phyloP scores from a whole-genome alignment of 2,797 vertebrate species.

The Sebastes diploproa region DNA sequence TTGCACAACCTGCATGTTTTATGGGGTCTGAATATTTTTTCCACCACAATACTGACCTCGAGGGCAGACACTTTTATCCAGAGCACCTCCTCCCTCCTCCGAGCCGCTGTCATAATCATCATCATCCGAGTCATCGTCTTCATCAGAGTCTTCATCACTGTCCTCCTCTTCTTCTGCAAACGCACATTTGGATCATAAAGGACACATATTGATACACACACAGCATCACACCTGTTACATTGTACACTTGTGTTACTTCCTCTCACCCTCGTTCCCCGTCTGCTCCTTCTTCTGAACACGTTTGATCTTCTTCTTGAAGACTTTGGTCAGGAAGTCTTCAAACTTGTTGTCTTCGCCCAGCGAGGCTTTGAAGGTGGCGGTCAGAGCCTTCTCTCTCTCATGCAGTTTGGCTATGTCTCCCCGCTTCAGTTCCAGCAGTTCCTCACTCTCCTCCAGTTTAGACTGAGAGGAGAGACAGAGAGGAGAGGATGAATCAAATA shows the following conservation, averaged over 20 bases:
- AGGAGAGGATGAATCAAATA: no score
- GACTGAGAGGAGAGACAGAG: constrained; percentile 61
- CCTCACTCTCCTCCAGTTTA: constrained; percentile 81
- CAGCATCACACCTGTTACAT: background rate
- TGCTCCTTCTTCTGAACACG: constrained; percentile 79
- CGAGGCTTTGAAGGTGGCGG: constrained; percentile 80
- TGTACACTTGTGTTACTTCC: background rate
- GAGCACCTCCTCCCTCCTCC: constrained; percentile 71
- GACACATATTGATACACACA: background rate
- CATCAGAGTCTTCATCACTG: constrained; percentile 84
- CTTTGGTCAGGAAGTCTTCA: constrained; percentile 85
- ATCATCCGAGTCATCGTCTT: constrained; percentile 79
- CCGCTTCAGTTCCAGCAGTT: constrained; percentile 84
- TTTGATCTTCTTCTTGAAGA: constrained; percentile 89
- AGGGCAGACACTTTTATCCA: constrained; percentile 86
- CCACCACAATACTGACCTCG: constrained; percentile 76
- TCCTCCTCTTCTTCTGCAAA: constrained; percentile 80
- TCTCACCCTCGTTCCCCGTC: constrained; percentile 44
- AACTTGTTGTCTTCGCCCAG: constrained; percentile 89
- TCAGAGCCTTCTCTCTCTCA: constrained; percentile 82
- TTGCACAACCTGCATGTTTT: no score
- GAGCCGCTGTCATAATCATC: constrained; percentile 77
- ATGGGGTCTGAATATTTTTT: background rate
- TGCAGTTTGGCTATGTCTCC: constrained; percentile 83
- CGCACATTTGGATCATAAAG: background rate